phyloP scores from a whole-genome alignment of 2,888 invertebrate genomes.

The Meghimatium bilineatum region DNA sequence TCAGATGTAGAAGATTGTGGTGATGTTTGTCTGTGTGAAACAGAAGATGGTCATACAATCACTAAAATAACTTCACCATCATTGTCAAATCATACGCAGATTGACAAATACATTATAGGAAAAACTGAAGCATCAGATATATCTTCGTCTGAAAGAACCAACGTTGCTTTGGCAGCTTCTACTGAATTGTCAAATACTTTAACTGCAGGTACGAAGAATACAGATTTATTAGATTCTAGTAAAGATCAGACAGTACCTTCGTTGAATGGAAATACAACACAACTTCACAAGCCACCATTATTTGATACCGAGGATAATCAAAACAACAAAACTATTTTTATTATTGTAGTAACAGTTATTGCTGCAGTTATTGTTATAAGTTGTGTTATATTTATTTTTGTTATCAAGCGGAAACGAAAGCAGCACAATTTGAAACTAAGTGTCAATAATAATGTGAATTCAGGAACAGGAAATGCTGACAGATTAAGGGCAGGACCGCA shows the following conservation, averaged over 20 bases:
- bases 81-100: background rate
- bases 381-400: background rate
- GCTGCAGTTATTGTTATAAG: background rate
- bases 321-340: background rate
- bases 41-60: background rate
- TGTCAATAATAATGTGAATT: background rate
- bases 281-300: background rate
- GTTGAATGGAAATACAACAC: background rate
- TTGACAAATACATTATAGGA: conserved; percentile 2
- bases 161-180: background rate
- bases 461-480: background rate
- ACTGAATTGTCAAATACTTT: background rate
- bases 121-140: background rate
- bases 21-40: background rate
- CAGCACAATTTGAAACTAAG: background rate
- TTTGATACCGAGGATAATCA: background rate
- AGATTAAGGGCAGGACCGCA: background rate
- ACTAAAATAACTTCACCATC: background rate
- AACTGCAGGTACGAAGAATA: background rate
- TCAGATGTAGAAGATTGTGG: background rate
- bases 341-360: background rate
- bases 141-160: background rate
- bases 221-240: background rate
- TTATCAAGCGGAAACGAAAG: background rate
- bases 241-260: background rate